These are phyloP conservation scores for Crambe crambe DNA, from an alignment of 37 sponge, comb jelly and placozoan genomes.

Conservation along the genomic window DNA sequence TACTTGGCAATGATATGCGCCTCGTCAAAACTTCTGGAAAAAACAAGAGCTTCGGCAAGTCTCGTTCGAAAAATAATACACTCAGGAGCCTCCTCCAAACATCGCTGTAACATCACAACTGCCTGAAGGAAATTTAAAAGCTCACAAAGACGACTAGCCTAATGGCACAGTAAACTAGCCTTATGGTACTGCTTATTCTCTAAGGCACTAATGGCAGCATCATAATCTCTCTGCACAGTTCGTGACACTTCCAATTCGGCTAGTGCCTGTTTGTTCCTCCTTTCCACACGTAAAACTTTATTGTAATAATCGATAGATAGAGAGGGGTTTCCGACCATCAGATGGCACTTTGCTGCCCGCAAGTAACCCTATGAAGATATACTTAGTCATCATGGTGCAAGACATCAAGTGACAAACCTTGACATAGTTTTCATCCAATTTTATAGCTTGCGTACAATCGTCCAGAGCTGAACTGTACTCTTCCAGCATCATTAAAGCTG, in stretches of 20 bases:
- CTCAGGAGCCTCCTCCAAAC: slow-evolving; percentile 53
- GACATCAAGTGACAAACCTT: slow-evolving; percentile 26
- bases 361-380: slow-evolving; percentile 66
- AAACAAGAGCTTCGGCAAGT: slow-evolving; percentile 65
- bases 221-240: background rate
- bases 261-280: slow-evolving; percentile 55
- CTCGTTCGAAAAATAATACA: slow-evolving; percentile 25
- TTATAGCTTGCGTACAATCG: slow-evolving; percentile 88
- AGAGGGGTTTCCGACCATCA: slow-evolving; percentile 83
- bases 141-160: background rate
- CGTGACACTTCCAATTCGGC: slow-evolving; percentile 53
- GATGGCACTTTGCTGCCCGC: slow-evolving; percentile 86
- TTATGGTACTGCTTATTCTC: slow-evolving; percentile 35
- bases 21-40: slow-evolving; percentile 39
- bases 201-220: background rate
- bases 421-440: slow-evolving; percentile 81
- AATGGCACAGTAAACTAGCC: too few relatives aligned
- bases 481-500: slow-evolving; percentile 79
- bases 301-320: slow-evolving; percentile 65
- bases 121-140: slow-evolving; percentile 11
- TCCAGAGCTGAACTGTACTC: slow-evolving; percentile 74
- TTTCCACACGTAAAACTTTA: slow-evolving; percentile 66
- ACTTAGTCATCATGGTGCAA: background rate
- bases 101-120: slow-evolving; percentile 37
- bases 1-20: slow-evolving; percentile 64